Conservation (phyloP, 2,888 invertebrate species). For the Tetranychus truncatus region DNA sequence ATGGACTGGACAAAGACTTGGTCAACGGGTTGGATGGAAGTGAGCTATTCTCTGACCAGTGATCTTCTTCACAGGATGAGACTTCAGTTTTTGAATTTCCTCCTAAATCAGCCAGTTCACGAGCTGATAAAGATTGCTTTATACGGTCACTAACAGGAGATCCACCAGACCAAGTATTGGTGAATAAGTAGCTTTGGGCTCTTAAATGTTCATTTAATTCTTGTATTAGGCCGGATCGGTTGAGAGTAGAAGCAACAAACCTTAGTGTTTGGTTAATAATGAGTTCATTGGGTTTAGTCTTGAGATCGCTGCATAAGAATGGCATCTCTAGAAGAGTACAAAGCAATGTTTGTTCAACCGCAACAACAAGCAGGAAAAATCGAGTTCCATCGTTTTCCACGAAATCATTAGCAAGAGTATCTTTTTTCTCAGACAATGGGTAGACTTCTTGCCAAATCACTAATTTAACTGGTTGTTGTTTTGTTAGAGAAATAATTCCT, state of each 20-base stretch:
- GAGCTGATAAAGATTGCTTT: neutral
- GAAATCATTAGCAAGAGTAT: neutral
- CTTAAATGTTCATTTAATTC: constrained; percentile 2
- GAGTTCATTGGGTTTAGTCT: constrained; percentile 9
- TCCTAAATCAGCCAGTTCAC: neutral
- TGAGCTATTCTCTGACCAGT: neutral
- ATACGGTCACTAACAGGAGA: neutral
- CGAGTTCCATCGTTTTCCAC: constrained; percentile 9
- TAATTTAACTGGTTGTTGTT: constrained; percentile 6
- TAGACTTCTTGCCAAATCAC: constrained; percentile 13
- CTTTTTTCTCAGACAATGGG: neutral
- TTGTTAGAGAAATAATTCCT: neutral
- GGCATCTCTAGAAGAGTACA: constrained; percentile 7
- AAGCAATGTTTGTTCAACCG: constrained; percentile 7
- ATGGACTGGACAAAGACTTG: neutral
- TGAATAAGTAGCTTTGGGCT: neutral
- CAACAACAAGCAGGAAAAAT: constrained; percentile 7
- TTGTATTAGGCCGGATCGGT: constrained; percentile 2
- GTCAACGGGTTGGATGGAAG: neutral
- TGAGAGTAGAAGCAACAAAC: constrained; percentile 2
- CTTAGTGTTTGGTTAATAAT: constrained; percentile 9
- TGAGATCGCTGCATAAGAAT: neutral
- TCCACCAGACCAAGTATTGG: neutral
- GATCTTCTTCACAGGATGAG: neutral
- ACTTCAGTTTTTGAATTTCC: neutral